Base-by-base conservation (phyloP, 2,797 vertebrate species). In the Xenentodon cancila region DNA sequence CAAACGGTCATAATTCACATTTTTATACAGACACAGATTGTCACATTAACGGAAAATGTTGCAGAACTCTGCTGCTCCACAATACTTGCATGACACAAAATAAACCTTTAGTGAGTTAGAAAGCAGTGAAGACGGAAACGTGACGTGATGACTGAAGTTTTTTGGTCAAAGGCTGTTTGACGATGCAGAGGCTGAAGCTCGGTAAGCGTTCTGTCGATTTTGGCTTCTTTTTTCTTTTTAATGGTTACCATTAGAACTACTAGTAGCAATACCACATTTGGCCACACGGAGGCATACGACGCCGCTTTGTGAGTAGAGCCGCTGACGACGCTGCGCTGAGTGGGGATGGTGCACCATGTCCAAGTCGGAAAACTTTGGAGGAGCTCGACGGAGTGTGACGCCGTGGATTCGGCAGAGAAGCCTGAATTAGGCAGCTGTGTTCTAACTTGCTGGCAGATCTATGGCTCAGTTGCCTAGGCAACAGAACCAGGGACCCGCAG, bases 151-250 rank as follows among this genome's bases (percentile, higher is more conserved):
- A 32, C 64, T 75, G 59, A 51, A 69, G 71, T 85, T 25, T 90
- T 91, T 93, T 91, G 91, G 89, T 93, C 83, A 87, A 89, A 91
- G 88, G 90, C 89, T 92, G 82, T 84, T 80, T 68, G 80, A 86
- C 80, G 85, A 84, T 81, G 80, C 82, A 71, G 79, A 75, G 77
- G 79, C 76, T 79, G 47, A 32, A 50, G 58, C 58, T 74, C 58
- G 45, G 32, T 45, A 32, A 9, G 30, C 30, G 71, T 68, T 64
- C 53, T 12, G 17, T 18, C 7, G 8, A 18, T 32, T 32, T 32
- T 32, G 3, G n/a, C 27, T 30, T 30, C 7, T 30, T 4, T 4
- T 32, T 63, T 68, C 19, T 19, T 69, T 63, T 62, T 47, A 15
- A 44, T 32, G 62, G 71, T 62, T 62, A 9, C 30, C 30, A 8